Base-by-base conservation (phyloP, 2,113 vertebrate genomes). In the Rousettus leschenaultii region DNA sequence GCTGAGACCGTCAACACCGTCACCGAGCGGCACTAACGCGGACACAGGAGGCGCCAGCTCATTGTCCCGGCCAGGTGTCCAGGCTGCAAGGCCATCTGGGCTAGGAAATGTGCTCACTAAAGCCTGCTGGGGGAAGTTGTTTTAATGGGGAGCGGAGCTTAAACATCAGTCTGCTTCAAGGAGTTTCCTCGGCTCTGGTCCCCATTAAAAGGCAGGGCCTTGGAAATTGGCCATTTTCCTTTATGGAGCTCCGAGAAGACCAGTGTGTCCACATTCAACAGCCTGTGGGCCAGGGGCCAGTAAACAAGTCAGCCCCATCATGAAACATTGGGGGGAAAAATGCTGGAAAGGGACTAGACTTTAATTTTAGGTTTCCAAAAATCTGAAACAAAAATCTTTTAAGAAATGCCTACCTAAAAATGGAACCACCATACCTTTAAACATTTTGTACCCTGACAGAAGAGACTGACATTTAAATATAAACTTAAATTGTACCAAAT, bases 81-180 rank as follows among this genome's bases (percentile, higher is more conserved):
- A 45, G 78, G 71, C 78, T 40, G 74, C 6, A 6, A 93, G 70
- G 82, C 92, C 85, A 95, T 96, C 95, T 88, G 80, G 91, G 87
- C 53, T n/a, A 28, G 65, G 89, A 96, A 93, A 28, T 45, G 35
- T 28, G 18, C 28, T 7, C 35, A 79, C 77, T 8, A 2, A 33
- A 68, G 71, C 82, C 73, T 92, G 93, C 89, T 38, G 35, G 70
- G 79, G 65, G n/a, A 75, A 71, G 73, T 30, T 38, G 0, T 53
- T 53, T 7, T 9, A n/a, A 66, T 8, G 53, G 78, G 55, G 65
- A 84, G 79, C 74, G 59, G 19, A 66, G 61, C 30, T 38, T 53
- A 74, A 70, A 55, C 57, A 43, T 66, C 93, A 68, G 71, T n/a
- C 61, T n/a, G 71, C 63, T 73, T 66, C 61, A 28, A 21, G 33